phyloP scores from a whole-genome alignment of 2,797 vertebrate species.

The Setipinna tenuifilis region DNA sequence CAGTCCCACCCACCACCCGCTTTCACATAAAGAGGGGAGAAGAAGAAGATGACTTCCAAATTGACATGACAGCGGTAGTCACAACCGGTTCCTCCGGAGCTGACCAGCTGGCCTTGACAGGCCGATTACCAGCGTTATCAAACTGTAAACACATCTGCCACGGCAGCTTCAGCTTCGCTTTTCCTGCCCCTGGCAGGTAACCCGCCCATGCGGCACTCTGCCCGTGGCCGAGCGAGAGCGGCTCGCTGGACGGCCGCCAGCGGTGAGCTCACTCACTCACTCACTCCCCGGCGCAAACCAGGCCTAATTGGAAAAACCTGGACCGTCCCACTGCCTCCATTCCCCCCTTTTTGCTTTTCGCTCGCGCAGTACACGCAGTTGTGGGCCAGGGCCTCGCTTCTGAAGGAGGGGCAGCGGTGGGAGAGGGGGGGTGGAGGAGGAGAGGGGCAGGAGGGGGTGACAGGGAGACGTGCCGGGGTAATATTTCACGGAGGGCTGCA shows the following conservation, averaged over 20 bases:
- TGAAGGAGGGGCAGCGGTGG: constrained; percentile 26
- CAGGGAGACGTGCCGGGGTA: neutral
- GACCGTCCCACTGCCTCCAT: constrained; percentile 57
- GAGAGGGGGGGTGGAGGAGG: neutral
- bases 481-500: constrained; percentile 30
- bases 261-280: constrained; percentile 85
- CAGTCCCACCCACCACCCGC: neutral
- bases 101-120: constrained; percentile 42
- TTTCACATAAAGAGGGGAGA: neutral
- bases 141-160: constrained; percentile 76
- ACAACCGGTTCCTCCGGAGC: neutral
- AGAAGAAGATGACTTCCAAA: neutral
- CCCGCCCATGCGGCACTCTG: constrained; percentile 78
- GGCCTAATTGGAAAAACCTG: constrained; percentile 86
- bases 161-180: constrained; percentile 60
- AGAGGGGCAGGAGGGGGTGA: constrained; percentile 28
- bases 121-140: constrained; percentile 74
- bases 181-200: constrained; percentile 81
- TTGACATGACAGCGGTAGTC: neutral
- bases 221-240: constrained; percentile 68
- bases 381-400: constrained; percentile 45
- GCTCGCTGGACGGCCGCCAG: constrained; percentile 81
- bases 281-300: constrained; percentile 80
- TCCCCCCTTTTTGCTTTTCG: constrained; percentile 48
- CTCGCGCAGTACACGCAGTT: constrained; percentile 35